These are phyloP conservation scores for Alectura lathami DNA, from an alignment of 2,113 vertebrate species.

Conservation along the genomic window DNA sequence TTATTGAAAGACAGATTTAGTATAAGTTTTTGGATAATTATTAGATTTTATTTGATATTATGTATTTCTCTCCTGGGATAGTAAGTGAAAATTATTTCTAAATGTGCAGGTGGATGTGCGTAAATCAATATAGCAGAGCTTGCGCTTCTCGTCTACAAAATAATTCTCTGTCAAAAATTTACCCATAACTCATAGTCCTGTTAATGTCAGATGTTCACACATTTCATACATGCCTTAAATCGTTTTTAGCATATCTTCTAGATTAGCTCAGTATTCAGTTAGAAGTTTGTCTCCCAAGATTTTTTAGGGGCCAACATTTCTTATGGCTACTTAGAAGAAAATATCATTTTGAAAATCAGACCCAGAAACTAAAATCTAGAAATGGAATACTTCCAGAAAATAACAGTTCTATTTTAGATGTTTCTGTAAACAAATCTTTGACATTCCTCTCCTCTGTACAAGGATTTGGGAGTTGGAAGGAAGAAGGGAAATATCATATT, in stretches of 20 bases:
- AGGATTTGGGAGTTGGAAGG: background rate
- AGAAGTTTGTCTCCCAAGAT: background rate
- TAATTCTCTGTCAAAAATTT: background rate
- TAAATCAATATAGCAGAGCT: background rate
- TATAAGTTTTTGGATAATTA: background rate
- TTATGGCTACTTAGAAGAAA: background rate
- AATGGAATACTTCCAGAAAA: background rate
- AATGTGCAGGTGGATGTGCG: conserved; percentile 1
- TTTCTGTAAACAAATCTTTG: background rate
- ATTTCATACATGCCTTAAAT: background rate
- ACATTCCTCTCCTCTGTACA: background rate
- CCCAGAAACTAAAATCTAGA: background rate
- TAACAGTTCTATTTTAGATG: background rate
- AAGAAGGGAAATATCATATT: background rate
- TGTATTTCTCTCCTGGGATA: background rate
- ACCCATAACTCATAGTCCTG: background rate
- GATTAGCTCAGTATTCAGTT: background rate
- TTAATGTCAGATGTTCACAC: background rate
- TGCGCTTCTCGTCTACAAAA: background rate
- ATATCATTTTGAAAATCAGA: background rate
- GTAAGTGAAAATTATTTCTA: conserved; percentile 36
- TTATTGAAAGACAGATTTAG: background rate
- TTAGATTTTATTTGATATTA: background rate
- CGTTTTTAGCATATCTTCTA: background rate
- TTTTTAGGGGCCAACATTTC: background rate